Evolutionary conservation across 2,888 invertebrate genomes (phyloP), one percentile per base, ranked within the genome.

Genomic region (Teleiodes luculella): DNA sequence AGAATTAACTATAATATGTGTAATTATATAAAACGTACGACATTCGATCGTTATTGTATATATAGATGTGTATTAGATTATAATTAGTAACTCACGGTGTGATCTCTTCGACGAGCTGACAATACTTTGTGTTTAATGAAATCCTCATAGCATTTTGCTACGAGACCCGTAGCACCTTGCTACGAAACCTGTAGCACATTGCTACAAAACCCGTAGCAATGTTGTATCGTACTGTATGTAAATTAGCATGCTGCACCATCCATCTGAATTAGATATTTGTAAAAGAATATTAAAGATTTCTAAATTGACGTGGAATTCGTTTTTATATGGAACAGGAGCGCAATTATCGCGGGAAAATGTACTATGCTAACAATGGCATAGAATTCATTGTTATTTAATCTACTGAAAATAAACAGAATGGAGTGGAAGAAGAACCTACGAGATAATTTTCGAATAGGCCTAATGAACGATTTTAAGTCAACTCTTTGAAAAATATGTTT

Each of bases 41-140:
- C 11, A 18, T 39, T 16, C 39, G 16, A 18, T 20, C 18, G 16
- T n/a, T 14, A 18, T 41, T 41, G 39, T 41, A 41, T 8, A 41
- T 41, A 41, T 13, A 7, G 13, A 36, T 48, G 48, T 48, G 48
- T 35, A 20, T 18, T 50, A 50, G 39, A 14, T n/a, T 37, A 28
- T 28, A 28, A 18, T 28, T 28, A 50, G 13, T 14, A 7, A 41
- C 18, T 28, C 28, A 48, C 41, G 41, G 20, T 52, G 16, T 43
- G 20, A 43, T 52, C 24, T 49, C 49, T 43, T 43, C 52, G 37
- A 52, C 43, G 43, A 45, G 30, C 41, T 43, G 52, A 52, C 52
- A 52, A 52, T 52, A 52, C 43, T 52, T 35, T 52, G 39, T 39
- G 50, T 50, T 50, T 37, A 46, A 33, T 33, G 35, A 35, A 48